Evolutionary conservation across 2,888 invertebrate genomes (phyloP).

Genomic region (Drosophila leonis): DNA sequence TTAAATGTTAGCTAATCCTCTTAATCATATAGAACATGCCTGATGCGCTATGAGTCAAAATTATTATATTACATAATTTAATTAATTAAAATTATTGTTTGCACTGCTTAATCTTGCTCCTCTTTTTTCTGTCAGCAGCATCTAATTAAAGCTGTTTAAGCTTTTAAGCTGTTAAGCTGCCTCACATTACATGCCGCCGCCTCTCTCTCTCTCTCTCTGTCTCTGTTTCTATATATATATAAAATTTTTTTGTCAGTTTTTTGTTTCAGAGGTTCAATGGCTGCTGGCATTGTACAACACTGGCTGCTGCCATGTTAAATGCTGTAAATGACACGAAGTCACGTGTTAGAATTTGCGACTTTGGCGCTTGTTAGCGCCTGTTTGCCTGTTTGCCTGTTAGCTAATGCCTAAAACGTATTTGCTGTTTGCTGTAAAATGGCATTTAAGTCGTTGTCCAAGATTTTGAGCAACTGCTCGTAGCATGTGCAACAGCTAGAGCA

Average conservation of each 20-base stretch:
- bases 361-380: conserved; percentile 73
- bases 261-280: conserved; percentile 30
- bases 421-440: conserved; percentile 66
- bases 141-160: conserved; percentile 53
- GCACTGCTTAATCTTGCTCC: not conserved
- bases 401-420: conserved; percentile 78
- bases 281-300: conserved; percentile 35
- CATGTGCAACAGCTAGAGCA: conserved; percentile 41
- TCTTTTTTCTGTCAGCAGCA: not conserved
- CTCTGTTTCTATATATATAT: not conserved
- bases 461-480: conserved; percentile 15
- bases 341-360: conserved; percentile 80
- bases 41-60: not conserved
- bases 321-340: conserved; percentile 81
- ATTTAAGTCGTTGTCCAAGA: conserved; percentile 68
- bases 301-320: conserved; percentile 57
- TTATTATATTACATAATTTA: conserved; percentile 7
- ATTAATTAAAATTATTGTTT: conserved; percentile 6
- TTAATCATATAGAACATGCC: not conserved
- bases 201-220: not conserved
- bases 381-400: conserved; percentile 62
- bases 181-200: conserved; percentile 6
- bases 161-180: conserved; percentile 39
- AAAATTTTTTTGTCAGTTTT: not conserved
- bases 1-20: conserved; percentile 2